Conservation (phyloP, 2,797 vertebrate genomes). For the Parotocinclus haroldoi region DNA sequence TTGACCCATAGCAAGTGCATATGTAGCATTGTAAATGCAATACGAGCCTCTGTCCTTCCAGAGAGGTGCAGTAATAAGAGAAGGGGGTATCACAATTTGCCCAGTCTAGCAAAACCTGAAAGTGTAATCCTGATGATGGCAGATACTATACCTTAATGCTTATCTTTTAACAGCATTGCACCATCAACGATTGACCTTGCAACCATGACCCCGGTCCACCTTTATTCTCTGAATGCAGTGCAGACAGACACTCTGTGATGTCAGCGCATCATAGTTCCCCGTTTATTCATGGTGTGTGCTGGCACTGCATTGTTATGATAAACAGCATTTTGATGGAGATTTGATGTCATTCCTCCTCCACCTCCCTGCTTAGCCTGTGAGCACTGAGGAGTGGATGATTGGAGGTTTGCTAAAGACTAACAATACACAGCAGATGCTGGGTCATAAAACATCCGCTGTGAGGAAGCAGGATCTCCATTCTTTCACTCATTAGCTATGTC, state of each 20-base stretch:
- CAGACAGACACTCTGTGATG: slow-evolving; percentile 15
- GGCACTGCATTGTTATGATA: slow-evolving; percentile 35
- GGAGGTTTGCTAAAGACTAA: slow-evolving; percentile 44
- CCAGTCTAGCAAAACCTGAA: slow-evolving; percentile 28
- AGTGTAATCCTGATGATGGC: slow-evolving; percentile 25
- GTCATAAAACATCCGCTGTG: slow-evolving; percentile 38
- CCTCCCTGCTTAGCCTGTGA: slow-evolving; percentile 23
- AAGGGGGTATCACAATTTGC: slow-evolving; percentile 40
- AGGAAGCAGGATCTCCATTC: neutral
- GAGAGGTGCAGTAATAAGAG: slow-evolving; percentile 30
- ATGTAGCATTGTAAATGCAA: neutral
- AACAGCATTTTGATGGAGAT: slow-evolving; percentile 26
- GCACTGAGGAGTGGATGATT: slow-evolving; percentile 35
- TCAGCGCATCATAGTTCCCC: slow-evolving; percentile 11
- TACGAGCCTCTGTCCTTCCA: slow-evolving; percentile 16
- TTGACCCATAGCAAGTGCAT: slow-evolving; percentile 12
- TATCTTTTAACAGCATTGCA: slow-evolving; percentile 25
- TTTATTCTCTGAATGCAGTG: slow-evolving; percentile 21
- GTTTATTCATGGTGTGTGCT: slow-evolving; percentile 23
- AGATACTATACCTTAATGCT: slow-evolving; percentile 32
- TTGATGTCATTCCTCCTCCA: slow-evolving; percentile 1
- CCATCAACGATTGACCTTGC: slow-evolving; percentile 20
- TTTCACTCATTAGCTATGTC: neutral
- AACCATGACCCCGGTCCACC: slow-evolving; percentile 13
- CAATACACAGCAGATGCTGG: slow-evolving; percentile 38